Percentiles rank a stretch among this genome's conserved stretches.
Evolutionary conservation across 2,113 vertebrate genomes (phyloP).

Genomic region (Leucopsar rothschildi): DNA sequence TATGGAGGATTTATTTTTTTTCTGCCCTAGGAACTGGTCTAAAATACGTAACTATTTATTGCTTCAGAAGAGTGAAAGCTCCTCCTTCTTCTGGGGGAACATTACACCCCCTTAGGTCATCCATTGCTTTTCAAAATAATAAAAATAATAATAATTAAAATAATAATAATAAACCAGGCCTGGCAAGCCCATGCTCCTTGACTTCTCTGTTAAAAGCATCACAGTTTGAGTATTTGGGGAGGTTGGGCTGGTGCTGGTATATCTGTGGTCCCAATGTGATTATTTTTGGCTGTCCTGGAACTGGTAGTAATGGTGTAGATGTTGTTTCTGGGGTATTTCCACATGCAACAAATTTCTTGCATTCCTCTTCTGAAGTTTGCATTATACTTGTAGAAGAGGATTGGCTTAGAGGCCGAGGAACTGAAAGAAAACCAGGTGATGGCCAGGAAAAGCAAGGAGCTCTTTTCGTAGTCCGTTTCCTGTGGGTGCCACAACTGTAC

Average conservation of each 20-base stretch:
- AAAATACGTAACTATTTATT: neutral
- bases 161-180: conserved; percentile 65
- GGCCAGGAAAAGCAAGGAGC: conserved; percentile 72
- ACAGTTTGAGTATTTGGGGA: conserved; percentile 45
- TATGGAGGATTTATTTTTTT: conserved; percentile 25
- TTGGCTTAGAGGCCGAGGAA: conserved; percentile 89
- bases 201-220: conserved; percentile 84
- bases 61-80: neutral
- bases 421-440: conserved; percentile 87
- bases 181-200: conserved; percentile 86
- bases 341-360: conserved; percentile 92
- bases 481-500: conserved; percentile 64
- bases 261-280: neutral
- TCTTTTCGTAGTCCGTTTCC: neutral
- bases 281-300: neutral
- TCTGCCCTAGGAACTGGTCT: neutral
- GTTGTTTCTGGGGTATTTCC: conserved; percentile 92
- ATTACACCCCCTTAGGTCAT: neutral
- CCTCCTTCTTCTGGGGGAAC: neutral
- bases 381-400: conserved; percentile 86
- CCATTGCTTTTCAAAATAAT: neutral
- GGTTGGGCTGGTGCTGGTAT: neutral
- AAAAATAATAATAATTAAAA: neutral
- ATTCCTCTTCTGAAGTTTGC: conserved; percentile 89
- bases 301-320: neutral